These are phyloP conservation scores for Drosophila neutralis DNA, from an alignment of 2,888 invertebrate genomes.

Conservation along the genomic window DNA sequence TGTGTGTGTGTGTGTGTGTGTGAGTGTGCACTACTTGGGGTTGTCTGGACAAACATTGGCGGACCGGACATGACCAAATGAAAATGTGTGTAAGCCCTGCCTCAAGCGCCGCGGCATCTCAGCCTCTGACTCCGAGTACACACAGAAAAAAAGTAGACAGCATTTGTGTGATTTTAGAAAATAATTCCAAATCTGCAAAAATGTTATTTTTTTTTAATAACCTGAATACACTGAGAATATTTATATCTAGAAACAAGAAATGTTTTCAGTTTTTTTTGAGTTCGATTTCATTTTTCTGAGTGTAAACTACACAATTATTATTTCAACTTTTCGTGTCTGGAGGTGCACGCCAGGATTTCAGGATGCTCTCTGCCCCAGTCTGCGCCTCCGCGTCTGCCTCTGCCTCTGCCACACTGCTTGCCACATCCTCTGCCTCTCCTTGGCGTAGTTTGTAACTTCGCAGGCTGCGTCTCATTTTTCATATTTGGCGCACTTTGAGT, in stretches of 20 bases:
- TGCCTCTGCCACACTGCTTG: constrained; percentile 7
- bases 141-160: neutral
- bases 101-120: constrained; percentile 55
- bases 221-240: neutral
- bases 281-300: neutral
- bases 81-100: constrained; percentile 70
- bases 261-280: neutral
- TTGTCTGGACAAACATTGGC: constrained; percentile 83
- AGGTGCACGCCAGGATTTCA: constrained; percentile 70
- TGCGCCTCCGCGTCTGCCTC: neutral
- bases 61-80: constrained; percentile 81
- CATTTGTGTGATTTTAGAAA: neutral
- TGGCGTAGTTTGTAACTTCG: constrained; percentile 66
- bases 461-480: constrained; percentile 77
- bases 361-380: constrained; percentile 37
- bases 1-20: constrained; percentile 6
- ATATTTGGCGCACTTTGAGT: constrained; percentile 73
- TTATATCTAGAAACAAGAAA: neutral
- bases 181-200: neutral
- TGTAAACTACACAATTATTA: constrained; percentile 66
- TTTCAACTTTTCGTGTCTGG: constrained; percentile 76
- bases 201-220: neutral
- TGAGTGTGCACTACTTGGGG: constrained; percentile 78
- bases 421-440: constrained; percentile 9
- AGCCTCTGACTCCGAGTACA: constrained; percentile 1